phyloP scores from a whole-genome alignment of 1,140 invertebrate species.

The Hesperophylax magnus region DNA sequence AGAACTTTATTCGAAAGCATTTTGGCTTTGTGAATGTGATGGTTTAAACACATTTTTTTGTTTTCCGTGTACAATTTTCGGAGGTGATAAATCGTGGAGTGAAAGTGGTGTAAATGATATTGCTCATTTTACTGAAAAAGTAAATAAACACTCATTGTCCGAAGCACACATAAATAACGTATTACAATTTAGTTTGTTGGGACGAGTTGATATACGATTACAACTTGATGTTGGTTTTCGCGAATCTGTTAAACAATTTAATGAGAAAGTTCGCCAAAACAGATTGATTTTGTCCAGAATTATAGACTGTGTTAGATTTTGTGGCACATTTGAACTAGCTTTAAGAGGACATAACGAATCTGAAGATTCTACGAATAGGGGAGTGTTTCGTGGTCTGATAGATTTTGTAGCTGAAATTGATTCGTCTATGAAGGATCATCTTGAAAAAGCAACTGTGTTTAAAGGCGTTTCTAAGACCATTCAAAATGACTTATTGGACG shows the following conservation, averaged over 20 bases:
- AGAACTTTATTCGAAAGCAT: too few relatives aligned
- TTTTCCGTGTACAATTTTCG: too few relatives aligned
- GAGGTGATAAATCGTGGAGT: too few relatives aligned
- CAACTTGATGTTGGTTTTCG: not conserved
- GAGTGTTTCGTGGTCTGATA: constrained; percentile 15
- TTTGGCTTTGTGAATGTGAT: too few relatives aligned
- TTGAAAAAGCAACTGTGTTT: constrained; percentile 1
- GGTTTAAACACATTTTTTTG: too few relatives aligned
- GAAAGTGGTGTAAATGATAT: too few relatives aligned
- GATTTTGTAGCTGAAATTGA: constrained; percentile 3
- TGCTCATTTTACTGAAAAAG: too few relatives aligned
- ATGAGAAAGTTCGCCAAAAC: not conserved
- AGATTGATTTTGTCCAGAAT: too few relatives aligned
- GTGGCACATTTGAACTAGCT: not conserved
- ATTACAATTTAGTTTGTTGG: not conserved
- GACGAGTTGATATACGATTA: not conserved
- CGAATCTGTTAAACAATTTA: not conserved
- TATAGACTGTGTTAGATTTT: not conserved
- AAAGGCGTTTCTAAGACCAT: constrained; percentile 3
- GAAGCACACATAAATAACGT: not conserved
- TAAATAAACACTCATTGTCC: not conserved
- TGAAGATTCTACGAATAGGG: not conserved
- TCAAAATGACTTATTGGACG: constrained; percentile 22
- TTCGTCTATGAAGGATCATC: not conserved
- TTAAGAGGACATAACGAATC: not conserved